Evolutionary conservation across 2,888 invertebrate species (phyloP).

Genomic region (Disparrhopalites patrizii): DNA sequence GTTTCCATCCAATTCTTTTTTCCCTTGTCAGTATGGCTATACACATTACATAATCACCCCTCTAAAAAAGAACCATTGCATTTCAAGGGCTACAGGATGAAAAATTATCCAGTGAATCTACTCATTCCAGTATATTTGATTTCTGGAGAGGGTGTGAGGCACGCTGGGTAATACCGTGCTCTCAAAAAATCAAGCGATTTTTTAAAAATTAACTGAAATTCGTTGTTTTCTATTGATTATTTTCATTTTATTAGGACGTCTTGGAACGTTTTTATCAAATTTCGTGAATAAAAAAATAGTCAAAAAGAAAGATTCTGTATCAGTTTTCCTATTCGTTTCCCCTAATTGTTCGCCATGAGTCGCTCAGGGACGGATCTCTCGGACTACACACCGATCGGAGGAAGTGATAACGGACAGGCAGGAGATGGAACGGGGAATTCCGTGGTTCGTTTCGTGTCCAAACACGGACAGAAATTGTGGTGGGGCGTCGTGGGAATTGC

Average conservation of each 20-base stretch:
- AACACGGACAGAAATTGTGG: slow-evolving; percentile 18
- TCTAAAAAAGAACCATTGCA: too few relatives aligned
- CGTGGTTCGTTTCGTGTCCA: not conserved
- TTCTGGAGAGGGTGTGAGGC: too few relatives aligned
- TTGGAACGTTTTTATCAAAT: not conserved
- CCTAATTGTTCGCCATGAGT: not conserved
- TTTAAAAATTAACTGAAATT: not conserved
- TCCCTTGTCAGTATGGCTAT: too few relatives aligned
- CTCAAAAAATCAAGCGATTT: too few relatives aligned
- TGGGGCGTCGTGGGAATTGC: slow-evolving; percentile 22
- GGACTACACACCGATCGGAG: not conserved
- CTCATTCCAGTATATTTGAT: too few relatives aligned
- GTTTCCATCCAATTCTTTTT: too few relatives aligned
- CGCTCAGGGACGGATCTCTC: not conserved
- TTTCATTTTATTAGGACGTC: not conserved
- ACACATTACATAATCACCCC: too few relatives aligned
- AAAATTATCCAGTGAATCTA: not conserved
- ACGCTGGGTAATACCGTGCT: too few relatives aligned
- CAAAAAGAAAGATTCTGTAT: too few relatives aligned
- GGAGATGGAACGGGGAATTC: not conserved
- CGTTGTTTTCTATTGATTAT: not conserved
- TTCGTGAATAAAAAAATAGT: not conserved
- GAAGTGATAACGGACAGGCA: not conserved
- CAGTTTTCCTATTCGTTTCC: too few relatives aligned
- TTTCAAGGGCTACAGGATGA: not conserved